These are phyloP conservation scores for Perizoma flavofasciatum DNA, from an alignment of 2,888 invertebrate genomes.

Conservation along the genomic window DNA sequence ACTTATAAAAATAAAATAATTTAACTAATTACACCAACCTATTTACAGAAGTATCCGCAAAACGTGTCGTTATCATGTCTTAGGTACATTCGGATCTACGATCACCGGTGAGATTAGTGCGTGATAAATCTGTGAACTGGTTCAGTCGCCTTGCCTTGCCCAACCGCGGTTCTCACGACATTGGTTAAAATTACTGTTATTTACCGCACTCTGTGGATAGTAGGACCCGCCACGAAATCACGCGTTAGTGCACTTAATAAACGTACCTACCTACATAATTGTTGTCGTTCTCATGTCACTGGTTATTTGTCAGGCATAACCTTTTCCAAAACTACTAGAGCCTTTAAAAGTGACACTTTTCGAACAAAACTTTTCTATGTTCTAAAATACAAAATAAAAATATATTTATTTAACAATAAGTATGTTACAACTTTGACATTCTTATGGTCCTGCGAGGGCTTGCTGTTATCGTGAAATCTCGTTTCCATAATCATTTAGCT, in stretches of 20 bases:
- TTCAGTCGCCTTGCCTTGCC: slow-evolving; percentile 62
- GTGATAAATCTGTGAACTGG: slow-evolving; percentile 75
- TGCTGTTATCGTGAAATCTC: too few species aligned
- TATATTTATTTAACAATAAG: too few species aligned
- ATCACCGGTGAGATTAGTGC: slow-evolving; percentile 68
- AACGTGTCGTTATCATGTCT: slow-evolving; percentile 56
- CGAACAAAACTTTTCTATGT: too few species aligned
- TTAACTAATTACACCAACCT: slow-evolving; percentile 16
- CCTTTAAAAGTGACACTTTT: too few species aligned
- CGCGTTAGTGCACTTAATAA: neutral
- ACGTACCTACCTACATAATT: too few species aligned
- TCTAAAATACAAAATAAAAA: too few species aligned
- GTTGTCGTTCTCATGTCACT: too few species aligned
- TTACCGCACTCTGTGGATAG: slow-evolving; percentile 44
- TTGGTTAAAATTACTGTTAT: slow-evolving; percentile 78
- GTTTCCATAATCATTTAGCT: too few species aligned
- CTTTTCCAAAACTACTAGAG: too few species aligned
- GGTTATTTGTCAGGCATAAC: too few species aligned
- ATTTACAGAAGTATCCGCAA: slow-evolving; percentile 19
- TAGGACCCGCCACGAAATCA: slow-evolving; percentile 19
- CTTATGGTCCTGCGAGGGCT: too few species aligned
- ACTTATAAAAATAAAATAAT: neutral
- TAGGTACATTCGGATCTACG: slow-evolving; percentile 58
- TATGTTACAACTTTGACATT: too few species aligned
- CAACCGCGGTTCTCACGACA: slow-evolving; percentile 76